phyloP scores from a whole-genome alignment of 1,140 invertebrate genomes.

The Coptotermes formosanus region DNA sequence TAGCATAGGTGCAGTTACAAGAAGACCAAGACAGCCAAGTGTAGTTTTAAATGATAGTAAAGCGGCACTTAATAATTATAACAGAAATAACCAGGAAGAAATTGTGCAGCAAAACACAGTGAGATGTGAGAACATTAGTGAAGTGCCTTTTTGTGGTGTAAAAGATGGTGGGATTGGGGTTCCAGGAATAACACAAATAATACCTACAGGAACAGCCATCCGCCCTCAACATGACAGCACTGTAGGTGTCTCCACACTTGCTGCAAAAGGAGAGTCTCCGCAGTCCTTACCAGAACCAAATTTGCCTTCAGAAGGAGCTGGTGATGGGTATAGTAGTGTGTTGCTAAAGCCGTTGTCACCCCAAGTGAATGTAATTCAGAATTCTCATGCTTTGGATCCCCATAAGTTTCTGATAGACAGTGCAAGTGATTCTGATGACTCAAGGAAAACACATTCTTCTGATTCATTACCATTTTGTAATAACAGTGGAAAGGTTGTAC shows the following conservation, averaged over 20 bases:
- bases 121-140: background rate
- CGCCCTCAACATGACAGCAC: background rate
- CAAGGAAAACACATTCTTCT: conserved; percentile 33
- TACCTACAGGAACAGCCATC: conserved; percentile 2
- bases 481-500: background rate
- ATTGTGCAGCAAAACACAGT: background rate
- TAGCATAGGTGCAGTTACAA: background rate
- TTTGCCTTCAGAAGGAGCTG: conserved; percentile 11
- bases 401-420: background rate
- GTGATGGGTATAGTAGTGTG: background rate
- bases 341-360: background rate
- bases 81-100: background rate
- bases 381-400: conserved; percentile 46
- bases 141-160: background rate
- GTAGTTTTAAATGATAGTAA: background rate
- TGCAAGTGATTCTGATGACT: background rate
- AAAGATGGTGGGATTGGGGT: background rate
- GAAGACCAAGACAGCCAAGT: background rate
- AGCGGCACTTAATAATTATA: background rate
- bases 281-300: background rate
- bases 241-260: background rate
- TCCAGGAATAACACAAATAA: background rate
- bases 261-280: background rate
- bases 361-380: conserved; percentile 37
- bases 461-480: background rate